Evolutionary conservation across 64 coral and sea anemone species (phyloP).

Genomic region (Montipora cactus): DNA sequence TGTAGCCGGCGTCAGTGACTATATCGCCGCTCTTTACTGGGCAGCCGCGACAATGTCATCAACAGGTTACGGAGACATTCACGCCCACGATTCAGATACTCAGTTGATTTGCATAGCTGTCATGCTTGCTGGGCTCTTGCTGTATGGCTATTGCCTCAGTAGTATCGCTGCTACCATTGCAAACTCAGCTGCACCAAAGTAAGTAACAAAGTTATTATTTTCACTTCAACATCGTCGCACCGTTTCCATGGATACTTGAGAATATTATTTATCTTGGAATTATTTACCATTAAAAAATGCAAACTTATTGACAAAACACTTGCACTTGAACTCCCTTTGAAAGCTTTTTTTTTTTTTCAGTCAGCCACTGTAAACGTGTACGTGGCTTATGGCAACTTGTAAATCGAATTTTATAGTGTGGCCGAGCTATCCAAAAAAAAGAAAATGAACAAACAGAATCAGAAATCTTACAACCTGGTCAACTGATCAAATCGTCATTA

Average conservation of each 20-base stretch:
- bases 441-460: too few species aligned
- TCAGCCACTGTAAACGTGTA: too few species aligned
- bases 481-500: too few species aligned
- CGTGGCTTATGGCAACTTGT: too few species aligned
- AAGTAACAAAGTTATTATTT: not conserved
- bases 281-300: too few species aligned
- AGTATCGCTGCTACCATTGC: conserved; percentile 92
- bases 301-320: too few species aligned
- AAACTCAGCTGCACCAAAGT: conserved; percentile 84
- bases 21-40: conserved; percentile 82
- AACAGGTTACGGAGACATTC: conserved; percentile 95
- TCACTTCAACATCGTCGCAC: not conserved
- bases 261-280: too few species aligned
- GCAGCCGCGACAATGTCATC: conserved; percentile 93
- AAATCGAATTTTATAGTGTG: too few species aligned
- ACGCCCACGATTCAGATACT: conserved; percentile 77
- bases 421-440: too few species aligned
- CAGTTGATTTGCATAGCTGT: conserved; percentile 73
- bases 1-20: conserved; percentile 56
- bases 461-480: too few species aligned
- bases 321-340: too few species aligned
- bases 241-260: not conserved
- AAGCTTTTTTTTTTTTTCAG: too few species aligned
- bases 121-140: conserved; percentile 82
- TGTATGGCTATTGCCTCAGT: conserved; percentile 93